Evolutionary conservation across 1,140 invertebrate species (phyloP), one percentile per base, ranked within the genome.

Genomic region (Aphidius gifuensis): DNA sequence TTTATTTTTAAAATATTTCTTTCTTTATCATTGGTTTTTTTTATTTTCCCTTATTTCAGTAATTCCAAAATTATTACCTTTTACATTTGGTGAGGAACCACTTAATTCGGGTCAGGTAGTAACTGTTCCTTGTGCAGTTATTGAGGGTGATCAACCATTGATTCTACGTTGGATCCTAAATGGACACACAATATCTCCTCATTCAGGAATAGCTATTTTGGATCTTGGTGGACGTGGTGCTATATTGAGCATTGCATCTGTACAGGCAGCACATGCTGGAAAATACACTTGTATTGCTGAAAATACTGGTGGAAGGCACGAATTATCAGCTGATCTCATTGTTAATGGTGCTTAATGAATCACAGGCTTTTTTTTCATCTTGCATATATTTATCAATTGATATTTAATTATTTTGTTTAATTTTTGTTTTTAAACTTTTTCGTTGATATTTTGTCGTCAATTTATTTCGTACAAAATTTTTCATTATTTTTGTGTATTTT

Each of bases 241-340:
- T 66, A 83, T 89, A 69, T 80, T 92, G 60, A 87, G 87, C 67
- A 90, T 92, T 68, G 88, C 90, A 74, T 87, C 83, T 64, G 86
- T 88, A 59, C 83, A 85, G 71, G 86, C 85, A 44, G 79, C 81
- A 65, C 89, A 92, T 77, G 86, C 88, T 64, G 91, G 91, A 70
- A 90, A 88, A 72, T 94, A 92, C 76, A 91, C 89, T n/a, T 94
- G 91, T 77, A 82, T 87, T 63, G 90, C 87, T 53, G 85, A 85
- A 81, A 93, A 93, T 79, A 81, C 83, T 60, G 90, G 88, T 63
- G 90, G 89, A 58, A 83, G 82, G 69, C 81, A 83, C 61, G 83
- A 85, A 68, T 82, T 87, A 68, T 85, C 87, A 45, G 79, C 87
- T 62, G 82, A 85, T 71, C 77, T 91, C 61, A 79, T 87, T 65